Conservation (phyloP, 2,113 vertebrate species). For the Austrofundulus limnaeus region DNA sequence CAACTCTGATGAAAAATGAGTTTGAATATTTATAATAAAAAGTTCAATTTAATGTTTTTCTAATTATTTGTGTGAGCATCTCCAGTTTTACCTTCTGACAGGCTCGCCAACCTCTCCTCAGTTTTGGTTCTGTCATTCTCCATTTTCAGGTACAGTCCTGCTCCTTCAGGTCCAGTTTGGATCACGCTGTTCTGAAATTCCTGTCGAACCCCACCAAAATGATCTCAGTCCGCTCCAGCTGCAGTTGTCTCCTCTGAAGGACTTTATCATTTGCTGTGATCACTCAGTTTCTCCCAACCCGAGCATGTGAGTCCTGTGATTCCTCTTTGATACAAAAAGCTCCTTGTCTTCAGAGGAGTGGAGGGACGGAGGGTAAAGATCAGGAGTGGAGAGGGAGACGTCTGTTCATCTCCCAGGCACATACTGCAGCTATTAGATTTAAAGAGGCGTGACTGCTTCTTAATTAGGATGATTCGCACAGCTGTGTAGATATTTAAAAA, state of each 20-base stretch:
- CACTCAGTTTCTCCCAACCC: slow-evolving; percentile 57
- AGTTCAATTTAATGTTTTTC: background rate
- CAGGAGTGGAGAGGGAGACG: slow-evolving; percentile 40
- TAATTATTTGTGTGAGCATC: too few species aligned
- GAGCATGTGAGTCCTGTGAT: slow-evolving; percentile 83
- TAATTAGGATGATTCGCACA: slow-evolving; percentile 20
- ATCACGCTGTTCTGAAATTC: background rate
- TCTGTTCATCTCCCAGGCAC: slow-evolving; percentile 35
- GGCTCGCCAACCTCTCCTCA: slow-evolving; percentile 25
- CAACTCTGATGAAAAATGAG: background rate
- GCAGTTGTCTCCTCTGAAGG: slow-evolving; percentile 27
- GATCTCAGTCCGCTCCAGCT: too few species aligned
- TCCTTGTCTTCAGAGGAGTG: slow-evolving; percentile 71
- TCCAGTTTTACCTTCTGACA: slow-evolving; percentile 60
- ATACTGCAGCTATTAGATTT: slow-evolving; percentile 29
- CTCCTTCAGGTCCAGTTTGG: background rate
- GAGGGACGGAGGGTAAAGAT: slow-evolving; percentile 54
- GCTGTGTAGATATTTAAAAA: background rate
- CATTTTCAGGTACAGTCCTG: slow-evolving; percentile 60
- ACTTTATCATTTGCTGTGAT: slow-evolving; percentile 43
- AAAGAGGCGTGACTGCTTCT: slow-evolving; percentile 26
- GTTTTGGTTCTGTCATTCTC: slow-evolving; percentile 57
- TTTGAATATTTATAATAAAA: background rate
- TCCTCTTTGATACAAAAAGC: slow-evolving; percentile 71
- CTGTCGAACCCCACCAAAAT: slow-evolving; percentile 26